These are phyloP conservation scores for Pollenia angustigena DNA, from an alignment of 2,888 invertebrate species.

Conservation along the genomic window DNA sequence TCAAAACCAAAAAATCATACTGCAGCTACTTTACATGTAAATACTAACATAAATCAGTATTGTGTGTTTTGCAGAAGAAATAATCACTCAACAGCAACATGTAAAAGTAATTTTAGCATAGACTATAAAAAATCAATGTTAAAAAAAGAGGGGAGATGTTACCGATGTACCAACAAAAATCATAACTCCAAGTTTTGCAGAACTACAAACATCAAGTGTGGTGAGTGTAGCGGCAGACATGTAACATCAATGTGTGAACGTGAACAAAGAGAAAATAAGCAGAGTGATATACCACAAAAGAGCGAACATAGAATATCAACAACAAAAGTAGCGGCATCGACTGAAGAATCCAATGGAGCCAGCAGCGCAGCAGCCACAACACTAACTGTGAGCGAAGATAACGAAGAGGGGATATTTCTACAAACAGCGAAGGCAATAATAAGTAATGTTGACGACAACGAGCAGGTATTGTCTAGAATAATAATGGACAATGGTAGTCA, in stretches of 20 bases:
- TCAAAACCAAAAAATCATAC: constrained; percentile 16
- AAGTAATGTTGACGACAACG: constrained; percentile 7
- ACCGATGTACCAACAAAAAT: no score
- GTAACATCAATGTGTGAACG: constrained; percentile 62
- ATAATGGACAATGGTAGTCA: constrained; percentile 71
- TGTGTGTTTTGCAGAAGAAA: constrained; percentile 58
- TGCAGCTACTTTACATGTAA: constrained; percentile 32
- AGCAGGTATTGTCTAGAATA: constrained; percentile 52
- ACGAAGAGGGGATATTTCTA: constrained; percentile 38
- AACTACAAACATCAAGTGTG: constrained; percentile 49
- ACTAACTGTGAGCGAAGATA: neutral
- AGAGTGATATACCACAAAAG: no score
- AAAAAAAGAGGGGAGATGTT: no score
- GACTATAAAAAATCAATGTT: constrained; percentile 28
- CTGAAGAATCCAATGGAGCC: neutral
- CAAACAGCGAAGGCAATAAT: constrained; percentile 53
- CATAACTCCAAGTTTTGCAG: constrained; percentile 63
- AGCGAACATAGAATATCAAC: no score
- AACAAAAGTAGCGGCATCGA: neutral
- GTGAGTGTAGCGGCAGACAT: constrained; percentile 50
- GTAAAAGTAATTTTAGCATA: constrained; percentile 41
- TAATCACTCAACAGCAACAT: constrained; percentile 50
- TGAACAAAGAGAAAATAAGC: constrained; percentile 23
- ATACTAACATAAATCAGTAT: constrained; percentile 6
- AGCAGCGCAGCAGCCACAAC: constrained; percentile 22